These are phyloP conservation scores for Australoheros facetus DNA, from an alignment of 2,797 vertebrate species.

Conservation along the genomic window DNA sequence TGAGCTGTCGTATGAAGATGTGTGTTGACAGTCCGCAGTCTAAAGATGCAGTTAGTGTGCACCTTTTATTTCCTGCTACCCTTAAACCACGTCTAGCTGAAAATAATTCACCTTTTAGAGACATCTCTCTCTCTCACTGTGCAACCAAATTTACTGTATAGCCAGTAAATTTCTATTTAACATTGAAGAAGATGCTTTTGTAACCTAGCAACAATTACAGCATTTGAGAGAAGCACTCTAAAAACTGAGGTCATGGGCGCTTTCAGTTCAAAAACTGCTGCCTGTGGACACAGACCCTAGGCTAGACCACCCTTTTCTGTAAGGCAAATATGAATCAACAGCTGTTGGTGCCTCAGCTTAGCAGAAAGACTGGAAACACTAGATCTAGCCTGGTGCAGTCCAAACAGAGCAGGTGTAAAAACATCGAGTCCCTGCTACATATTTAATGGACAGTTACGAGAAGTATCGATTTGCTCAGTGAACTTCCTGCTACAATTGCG, in stretches of 20 bases:
- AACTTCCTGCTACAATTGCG: not conserved
- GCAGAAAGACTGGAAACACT: not conserved
- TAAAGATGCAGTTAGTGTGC: too few species aligned
- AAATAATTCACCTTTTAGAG: too few species aligned
- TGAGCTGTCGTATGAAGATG: too few species aligned
- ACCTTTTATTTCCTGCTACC: too few species aligned
- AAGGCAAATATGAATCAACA: not conserved
- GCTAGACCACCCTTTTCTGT: not conserved
- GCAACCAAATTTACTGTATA: not conserved
- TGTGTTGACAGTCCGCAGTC: too few species aligned
- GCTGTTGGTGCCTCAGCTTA: not conserved
- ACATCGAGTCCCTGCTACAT: not conserved
- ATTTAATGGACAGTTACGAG: slow-evolving; percentile 3
- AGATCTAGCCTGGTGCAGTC: not conserved
- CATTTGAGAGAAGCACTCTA: not conserved
- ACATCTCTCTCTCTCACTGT: not conserved
- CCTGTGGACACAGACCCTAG: not conserved
- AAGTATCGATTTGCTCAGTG: not conserved
- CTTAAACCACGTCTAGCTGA: too few species aligned
- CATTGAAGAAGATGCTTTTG: not conserved
- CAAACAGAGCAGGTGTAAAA: slow-evolving; percentile 7
- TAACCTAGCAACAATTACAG: not conserved
- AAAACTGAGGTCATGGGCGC: not conserved
- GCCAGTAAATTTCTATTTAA: not conserved
- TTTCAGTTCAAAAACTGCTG: not conserved